These are phyloP conservation scores for Trichacis sp. DNA, from an alignment of 2,888 invertebrate species.

Conservation along the genomic window DNA sequence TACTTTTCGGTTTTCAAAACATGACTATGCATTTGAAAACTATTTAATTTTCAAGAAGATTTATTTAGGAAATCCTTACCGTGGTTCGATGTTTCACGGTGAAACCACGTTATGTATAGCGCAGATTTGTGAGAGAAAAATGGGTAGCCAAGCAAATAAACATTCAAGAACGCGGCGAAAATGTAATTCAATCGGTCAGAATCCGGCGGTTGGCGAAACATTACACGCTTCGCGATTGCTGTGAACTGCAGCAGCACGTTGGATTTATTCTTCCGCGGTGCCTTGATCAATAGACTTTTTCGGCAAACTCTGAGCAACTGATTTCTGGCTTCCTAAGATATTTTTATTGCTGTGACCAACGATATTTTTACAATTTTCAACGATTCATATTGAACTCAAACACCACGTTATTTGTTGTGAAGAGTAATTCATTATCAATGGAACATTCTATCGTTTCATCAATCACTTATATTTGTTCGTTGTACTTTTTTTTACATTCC, in stretches of 20 bases:
- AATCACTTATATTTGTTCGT: no score
- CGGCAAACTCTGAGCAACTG: background rate
- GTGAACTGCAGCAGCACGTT: background rate
- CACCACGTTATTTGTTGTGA: no score
- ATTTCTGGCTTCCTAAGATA: background rate
- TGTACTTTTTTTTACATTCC: no score
- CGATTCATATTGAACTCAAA: no score
- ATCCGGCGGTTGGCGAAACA: slow-evolving; percentile 22
- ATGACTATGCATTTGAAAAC: no score
- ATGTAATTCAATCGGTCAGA: slow-evolving; percentile 31
- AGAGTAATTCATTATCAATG: no score
- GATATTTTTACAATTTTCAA: slow-evolving; percentile 4
- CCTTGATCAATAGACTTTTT: slow-evolving; percentile 16
- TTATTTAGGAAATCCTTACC: no score
- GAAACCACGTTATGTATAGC: background rate
- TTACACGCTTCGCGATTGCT: slow-evolving; percentile 7
- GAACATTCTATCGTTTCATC: no score
- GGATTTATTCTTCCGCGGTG: background rate
- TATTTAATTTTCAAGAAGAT: no score
- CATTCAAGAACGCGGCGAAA: slow-evolving; percentile 11
- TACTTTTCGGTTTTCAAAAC: no score
- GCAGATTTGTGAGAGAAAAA: background rate
- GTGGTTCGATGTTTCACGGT: slow-evolving; percentile 17
- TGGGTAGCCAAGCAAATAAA: slow-evolving; percentile 6
- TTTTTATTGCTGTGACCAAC: background rate